Evolutionary conservation across 2,797 vertebrate genomes (phyloP).

Genomic region (Aldrovandia affinis): DNA sequence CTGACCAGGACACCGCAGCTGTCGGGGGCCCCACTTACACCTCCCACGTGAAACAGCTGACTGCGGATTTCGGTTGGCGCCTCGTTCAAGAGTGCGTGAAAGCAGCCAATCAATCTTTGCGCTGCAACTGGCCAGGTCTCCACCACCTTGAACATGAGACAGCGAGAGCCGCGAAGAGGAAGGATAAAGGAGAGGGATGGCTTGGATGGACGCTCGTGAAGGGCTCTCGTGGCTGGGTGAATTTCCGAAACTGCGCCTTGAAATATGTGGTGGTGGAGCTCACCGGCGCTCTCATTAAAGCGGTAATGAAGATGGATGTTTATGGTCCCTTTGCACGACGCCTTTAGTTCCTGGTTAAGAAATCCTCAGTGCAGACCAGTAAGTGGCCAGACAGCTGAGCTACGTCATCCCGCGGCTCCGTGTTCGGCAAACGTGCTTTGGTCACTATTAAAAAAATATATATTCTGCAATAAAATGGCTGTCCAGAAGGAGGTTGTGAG

Average conservation of each 20-base stretch:
- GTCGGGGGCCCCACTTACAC: background rate
- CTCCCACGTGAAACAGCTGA: constrained; percentile 5
- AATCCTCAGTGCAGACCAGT: background rate
- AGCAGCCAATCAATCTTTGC: background rate
- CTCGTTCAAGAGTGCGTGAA: background rate
- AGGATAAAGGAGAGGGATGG: background rate
- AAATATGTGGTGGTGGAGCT: background rate
- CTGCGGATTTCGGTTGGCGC: background rate
- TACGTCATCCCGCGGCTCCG: background rate
- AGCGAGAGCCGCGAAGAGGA: background rate
- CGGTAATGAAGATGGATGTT: background rate
- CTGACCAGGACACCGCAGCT: background rate
- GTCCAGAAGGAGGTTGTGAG: background rate
- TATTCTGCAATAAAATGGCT: constrained; percentile 12
- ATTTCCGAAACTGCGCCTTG: background rate
- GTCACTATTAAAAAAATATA: too few relatives aligned
- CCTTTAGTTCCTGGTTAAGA: constrained; percentile 5
- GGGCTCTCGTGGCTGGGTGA: background rate
- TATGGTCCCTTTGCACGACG: background rate
- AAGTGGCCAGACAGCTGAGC: background rate
- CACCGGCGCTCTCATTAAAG: background rate
- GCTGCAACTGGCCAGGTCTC: constrained; percentile 48
- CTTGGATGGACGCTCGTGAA: background rate
- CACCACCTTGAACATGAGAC: constrained; percentile 23
- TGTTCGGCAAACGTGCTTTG: background rate